These are phyloP conservation scores for Scaptomyza cyrtandrae DNA, from an alignment of 2,888 invertebrate genomes.

Conservation along the genomic window DNA sequence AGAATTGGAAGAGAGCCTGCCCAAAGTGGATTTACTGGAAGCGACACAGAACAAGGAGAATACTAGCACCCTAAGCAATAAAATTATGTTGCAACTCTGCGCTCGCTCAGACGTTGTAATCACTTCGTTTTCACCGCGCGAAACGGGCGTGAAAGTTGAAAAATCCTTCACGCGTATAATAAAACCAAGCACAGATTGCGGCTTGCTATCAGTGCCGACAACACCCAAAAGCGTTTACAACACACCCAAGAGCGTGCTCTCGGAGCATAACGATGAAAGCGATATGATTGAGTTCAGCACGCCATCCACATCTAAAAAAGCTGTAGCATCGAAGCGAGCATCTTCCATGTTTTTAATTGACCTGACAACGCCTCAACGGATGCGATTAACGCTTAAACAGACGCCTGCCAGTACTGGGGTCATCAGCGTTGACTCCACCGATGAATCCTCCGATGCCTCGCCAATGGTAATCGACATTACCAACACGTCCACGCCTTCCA, in stretches of 20 bases:
- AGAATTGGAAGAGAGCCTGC: constrained; percentile 50
- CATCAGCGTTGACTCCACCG: constrained; percentile 70
- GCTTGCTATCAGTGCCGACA: constrained; percentile 15
- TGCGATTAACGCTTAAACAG: constrained; percentile 39
- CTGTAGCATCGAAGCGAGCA: constrained; percentile 34
- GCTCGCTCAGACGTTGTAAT: constrained; percentile 79
- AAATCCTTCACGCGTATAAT: constrained; percentile 80
- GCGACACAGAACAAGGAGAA: constrained; percentile 77
- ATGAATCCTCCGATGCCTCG: constrained; percentile 49
- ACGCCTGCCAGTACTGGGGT: constrained; percentile 53
- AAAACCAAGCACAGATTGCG: constrained; percentile 33
- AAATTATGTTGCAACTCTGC: constrained; percentile 56
- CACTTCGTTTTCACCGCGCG: constrained; percentile 83
- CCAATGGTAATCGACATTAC: constrained; percentile 75
- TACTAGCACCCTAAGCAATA: constrained; percentile 56
- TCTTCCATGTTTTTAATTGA: constrained; percentile 83
- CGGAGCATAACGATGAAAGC: constrained; percentile 66
- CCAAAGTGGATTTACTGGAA: constrained; percentile 70
- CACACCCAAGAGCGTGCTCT: constrained; percentile 74
- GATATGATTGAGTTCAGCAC: constrained; percentile 71
- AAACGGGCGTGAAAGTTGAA: constrained; percentile 75
- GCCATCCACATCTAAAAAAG: constrained; percentile 72
- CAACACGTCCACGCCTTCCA: constrained; percentile 43
- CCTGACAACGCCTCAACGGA: constrained; percentile 79
- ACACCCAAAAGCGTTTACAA: constrained; percentile 68